These are phyloP conservation scores for Cygnus buccinator DNA, from an alignment of 2,113 vertebrate species.

Conservation along the genomic window DNA sequence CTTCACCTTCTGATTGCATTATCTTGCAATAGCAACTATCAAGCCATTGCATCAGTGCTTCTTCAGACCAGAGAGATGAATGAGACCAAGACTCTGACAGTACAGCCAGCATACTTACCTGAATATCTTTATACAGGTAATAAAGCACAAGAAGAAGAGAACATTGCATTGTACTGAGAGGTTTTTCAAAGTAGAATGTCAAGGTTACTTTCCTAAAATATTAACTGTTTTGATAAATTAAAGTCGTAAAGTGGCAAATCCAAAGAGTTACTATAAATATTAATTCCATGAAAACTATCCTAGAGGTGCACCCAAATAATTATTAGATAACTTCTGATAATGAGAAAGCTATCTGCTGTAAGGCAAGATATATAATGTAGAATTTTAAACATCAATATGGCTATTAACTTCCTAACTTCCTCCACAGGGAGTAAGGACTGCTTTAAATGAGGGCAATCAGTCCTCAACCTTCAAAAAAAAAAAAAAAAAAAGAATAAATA, in stretches of 20 bases:
- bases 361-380: background rate
- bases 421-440: background rate
- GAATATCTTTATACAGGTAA: conserved; percentile 94
- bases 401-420: background rate
- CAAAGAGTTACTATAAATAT: background rate
- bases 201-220: background rate
- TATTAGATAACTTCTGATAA: background rate
- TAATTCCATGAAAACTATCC: background rate
- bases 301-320: background rate
- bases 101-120: conserved; percentile 89
- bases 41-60: conserved; percentile 92
- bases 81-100: conserved; percentile 92
- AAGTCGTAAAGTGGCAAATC: background rate
- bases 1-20: conserved; percentile 95
- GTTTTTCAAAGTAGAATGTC: background rate
- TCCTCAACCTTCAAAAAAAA: background rate
- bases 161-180: background rate
- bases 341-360: background rate
- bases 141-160: background rate
- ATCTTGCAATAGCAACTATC: conserved; percentile 95
- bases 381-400: background rate
- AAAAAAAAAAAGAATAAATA: background rate
- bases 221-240: background rate
- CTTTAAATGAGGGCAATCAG: conserved; percentile 26
- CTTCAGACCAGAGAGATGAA: conserved; percentile 94